These are phyloP conservation scores for Macrochelys suwanniensis DNA, from an alignment of 2,797 vertebrate species.

Conservation along the genomic window DNA sequence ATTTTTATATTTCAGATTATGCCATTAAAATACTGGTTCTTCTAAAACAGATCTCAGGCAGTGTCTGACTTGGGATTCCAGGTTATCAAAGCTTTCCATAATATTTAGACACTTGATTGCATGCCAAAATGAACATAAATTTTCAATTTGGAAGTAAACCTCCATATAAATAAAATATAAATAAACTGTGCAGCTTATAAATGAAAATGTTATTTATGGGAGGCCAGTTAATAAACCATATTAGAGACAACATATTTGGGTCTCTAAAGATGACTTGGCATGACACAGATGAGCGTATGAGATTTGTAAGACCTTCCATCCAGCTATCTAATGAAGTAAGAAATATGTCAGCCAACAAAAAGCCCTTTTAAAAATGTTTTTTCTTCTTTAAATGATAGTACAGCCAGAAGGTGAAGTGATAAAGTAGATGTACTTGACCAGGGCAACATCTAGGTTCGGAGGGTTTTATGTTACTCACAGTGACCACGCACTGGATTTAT, in stretches of 20 bases:
- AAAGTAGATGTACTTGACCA: neutral
- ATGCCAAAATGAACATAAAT: slow-evolving; percentile 60
- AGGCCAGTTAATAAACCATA: neutral
- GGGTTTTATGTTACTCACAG: neutral
- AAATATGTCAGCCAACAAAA: neutral
- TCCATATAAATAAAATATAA: slow-evolving; percentile 21
- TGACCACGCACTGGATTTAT: neutral
- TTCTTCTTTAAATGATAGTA: neutral
- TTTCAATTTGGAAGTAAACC: slow-evolving; percentile 49
- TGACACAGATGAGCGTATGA: neutral
- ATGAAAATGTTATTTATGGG: slow-evolving; percentile 47
- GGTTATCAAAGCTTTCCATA: slow-evolving; percentile 54
- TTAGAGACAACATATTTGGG: neutral
- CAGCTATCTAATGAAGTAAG: neutral
- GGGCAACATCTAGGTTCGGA: neutral
- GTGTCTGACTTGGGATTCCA: slow-evolving; percentile 35
- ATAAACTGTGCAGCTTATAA: slow-evolving; percentile 18
- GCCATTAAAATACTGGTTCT: slow-evolving; percentile 23
- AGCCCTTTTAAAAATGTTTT: neutral
- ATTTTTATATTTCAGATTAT: slow-evolving; percentile 6
- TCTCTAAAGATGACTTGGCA: neutral
- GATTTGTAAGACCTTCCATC: neutral
- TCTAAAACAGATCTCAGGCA: slow-evolving; percentile 37
- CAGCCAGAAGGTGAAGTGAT: neutral
- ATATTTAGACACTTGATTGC: slow-evolving; percentile 7